A percentile compares a stretch with the other conserved stretches of the same genome.
These are phyloP conservation scores for Melanotus villosus DNA, from an alignment of 2,888 invertebrate genomes.

Conservation along the genomic window DNA sequence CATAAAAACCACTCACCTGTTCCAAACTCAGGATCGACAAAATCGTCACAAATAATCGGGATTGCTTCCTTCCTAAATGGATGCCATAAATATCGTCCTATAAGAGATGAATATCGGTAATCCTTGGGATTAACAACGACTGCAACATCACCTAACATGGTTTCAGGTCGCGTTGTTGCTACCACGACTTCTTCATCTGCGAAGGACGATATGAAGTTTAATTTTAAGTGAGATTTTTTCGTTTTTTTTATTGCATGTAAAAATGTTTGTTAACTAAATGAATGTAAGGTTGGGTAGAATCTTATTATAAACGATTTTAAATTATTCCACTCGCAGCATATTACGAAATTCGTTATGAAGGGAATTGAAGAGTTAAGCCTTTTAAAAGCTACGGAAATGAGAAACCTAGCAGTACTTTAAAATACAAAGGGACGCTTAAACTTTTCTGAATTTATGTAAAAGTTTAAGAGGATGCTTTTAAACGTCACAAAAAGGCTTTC, in stretches of 20 bases:
- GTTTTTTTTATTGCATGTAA: no score
- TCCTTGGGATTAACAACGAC: constrained; percentile 98
- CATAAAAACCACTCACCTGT: constrained; percentile 76
- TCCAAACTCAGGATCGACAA: constrained; percentile 96
- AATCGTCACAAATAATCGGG: constrained; percentile 92
- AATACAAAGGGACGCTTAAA: no score
- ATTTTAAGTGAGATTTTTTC: no score
- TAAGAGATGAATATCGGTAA: constrained; percentile 83
- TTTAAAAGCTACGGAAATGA: not conserved
- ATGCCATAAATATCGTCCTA: constrained; percentile 88
- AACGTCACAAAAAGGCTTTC: not conserved
- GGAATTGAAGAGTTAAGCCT: constrained; percentile 47
- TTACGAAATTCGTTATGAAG: constrained; percentile 1
- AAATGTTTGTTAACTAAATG: no score
- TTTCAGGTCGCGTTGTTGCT: constrained; percentile 98
- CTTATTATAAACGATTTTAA: not conserved
- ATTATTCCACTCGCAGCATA: not conserved
- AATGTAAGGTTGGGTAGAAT: not conserved
- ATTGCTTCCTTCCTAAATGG: constrained; percentile 88
- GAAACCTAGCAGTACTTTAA: not conserved
- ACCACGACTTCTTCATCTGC: constrained; percentile 87
- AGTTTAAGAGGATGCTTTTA: not conserved
- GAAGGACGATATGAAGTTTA: no score
- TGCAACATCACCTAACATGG: constrained; percentile 97
- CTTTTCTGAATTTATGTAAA: no score